A percentile compares a stretch with the other conserved stretches of the same genome.
Evolutionary conservation across 2,888 invertebrate genomes (phyloP).

Genomic region (Drosophila gaucha): DNA sequence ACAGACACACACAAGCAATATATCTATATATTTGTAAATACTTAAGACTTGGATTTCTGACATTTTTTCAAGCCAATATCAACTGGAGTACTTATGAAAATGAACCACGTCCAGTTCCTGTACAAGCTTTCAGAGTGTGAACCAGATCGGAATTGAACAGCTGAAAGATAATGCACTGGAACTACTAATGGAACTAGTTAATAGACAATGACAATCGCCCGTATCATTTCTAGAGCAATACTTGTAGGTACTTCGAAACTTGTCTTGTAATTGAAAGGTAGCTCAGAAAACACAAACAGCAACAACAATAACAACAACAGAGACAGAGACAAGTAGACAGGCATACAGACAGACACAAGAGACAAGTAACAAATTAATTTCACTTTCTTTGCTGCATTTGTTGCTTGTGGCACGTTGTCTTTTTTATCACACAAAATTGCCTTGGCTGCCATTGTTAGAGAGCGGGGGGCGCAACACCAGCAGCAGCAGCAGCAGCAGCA

Average conservation of each 20-base stretch:
- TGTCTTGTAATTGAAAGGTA: constrained; percentile 29
- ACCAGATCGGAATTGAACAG: constrained; percentile 2
- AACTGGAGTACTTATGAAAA: not conserved
- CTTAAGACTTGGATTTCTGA: too few relatives aligned
- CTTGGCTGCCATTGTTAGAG: constrained; percentile 46
- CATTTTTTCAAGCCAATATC: too few relatives aligned
- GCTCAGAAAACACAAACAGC: constrained; percentile 7
- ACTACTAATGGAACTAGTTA: constrained; percentile 1
- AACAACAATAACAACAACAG: not conserved
- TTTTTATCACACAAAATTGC: constrained; percentile 38
- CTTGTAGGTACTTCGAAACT: constrained; percentile 35
- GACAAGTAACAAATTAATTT: constrained; percentile 69
- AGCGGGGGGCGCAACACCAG: constrained; percentile 4
- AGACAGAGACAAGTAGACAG: constrained; percentile 7
- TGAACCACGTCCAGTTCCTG: not conserved
- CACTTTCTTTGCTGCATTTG: constrained; percentile 68
- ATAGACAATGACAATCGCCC: constrained; percentile 19
- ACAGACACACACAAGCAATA: too few relatives aligned
- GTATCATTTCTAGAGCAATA: constrained; percentile 45
- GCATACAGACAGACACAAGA: constrained; percentile 12
- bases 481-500: constrained; percentile 27
- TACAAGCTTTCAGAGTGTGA: not conserved
- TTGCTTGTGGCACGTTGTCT: constrained; percentile 34
- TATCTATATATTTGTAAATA: too few relatives aligned
- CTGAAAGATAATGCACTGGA: not conserved